Conservation (phyloP, 2,888 invertebrate genomes). For the Zele albiditarsus region DNA sequence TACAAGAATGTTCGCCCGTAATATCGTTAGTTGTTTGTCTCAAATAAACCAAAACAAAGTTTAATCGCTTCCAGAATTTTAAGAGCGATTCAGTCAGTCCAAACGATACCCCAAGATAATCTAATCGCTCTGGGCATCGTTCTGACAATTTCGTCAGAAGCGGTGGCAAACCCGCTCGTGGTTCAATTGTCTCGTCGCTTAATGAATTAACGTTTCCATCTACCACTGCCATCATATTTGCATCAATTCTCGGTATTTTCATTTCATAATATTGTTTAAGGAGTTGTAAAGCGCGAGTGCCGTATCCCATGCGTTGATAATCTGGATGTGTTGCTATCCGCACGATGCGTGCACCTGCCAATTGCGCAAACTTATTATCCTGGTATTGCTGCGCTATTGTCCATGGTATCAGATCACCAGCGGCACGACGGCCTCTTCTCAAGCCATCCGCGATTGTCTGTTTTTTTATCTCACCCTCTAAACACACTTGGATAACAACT, state of each 20-base stretch:
- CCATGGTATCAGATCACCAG: constrained; percentile 99
- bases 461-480: constrained; percentile 84
- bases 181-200: constrained; percentile 80
- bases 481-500: constrained; percentile 89
- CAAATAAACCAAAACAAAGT: constrained; percentile 92
- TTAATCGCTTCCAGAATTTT: constrained; percentile 91
- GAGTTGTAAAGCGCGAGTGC: constrained; percentile 87
- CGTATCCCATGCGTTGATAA: constrained; percentile 98
- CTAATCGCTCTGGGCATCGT: constrained; percentile 86
- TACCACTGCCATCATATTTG: constrained; percentile 69
- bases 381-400: constrained; percentile 97
- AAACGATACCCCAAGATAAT: constrained; percentile 96
- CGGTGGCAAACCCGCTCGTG: constrained; percentile 89
- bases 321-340: constrained; percentile 99
- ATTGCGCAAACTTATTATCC: constrained; percentile 92
- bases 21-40: constrained; percentile 95
- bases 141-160: constrained; percentile 90
- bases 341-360: constrained; percentile 93
- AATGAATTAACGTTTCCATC: constrained; percentile 78
- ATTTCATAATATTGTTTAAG: constrained; percentile 92
- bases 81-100: constrained; percentile 91
- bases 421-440: constrained; percentile 90
- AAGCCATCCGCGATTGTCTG: constrained; percentile 84
- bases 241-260: constrained; percentile 82
- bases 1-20: constrained; percentile 98